Evolutionary conservation across 2,113 vertebrate species (phyloP).

Genomic region (Poicephalus gulielmi): DNA sequence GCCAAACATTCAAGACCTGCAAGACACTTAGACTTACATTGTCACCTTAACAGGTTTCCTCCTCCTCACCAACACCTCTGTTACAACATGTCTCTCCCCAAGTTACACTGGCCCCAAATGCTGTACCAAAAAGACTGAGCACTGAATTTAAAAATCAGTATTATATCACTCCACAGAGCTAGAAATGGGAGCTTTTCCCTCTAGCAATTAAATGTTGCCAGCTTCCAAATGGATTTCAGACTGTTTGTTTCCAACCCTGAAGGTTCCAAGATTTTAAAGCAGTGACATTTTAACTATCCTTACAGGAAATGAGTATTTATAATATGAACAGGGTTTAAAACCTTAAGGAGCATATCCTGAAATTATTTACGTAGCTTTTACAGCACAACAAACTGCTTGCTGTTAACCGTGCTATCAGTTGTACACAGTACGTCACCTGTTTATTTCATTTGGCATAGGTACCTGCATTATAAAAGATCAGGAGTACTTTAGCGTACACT

Average conservation of each 20-base stretch:
- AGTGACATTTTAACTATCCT: not conserved
- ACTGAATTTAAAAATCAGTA: not conserved
- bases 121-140: not conserved
- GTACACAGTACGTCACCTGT: not conserved
- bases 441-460: not conserved
- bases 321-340: not conserved
- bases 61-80: not conserved
- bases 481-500: not conserved
- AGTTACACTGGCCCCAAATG: not conserved
- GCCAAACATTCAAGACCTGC: not conserved
- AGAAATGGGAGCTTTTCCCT: not conserved
- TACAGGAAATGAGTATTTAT: slow-evolving; percentile 16
- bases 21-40: not conserved
- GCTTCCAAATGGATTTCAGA: not conserved
- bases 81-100: not conserved
- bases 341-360: not conserved
- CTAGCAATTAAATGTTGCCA: not conserved
- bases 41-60: not conserved
- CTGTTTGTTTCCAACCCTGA: not conserved
- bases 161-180: not conserved
- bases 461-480: not conserved
- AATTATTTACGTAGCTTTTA: not conserved
- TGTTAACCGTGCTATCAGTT: not conserved
- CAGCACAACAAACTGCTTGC: not conserved
- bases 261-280: not conserved